phyloP scores from a whole-genome alignment of 2,113 vertebrate species.

The Colinus virginianus region DNA sequence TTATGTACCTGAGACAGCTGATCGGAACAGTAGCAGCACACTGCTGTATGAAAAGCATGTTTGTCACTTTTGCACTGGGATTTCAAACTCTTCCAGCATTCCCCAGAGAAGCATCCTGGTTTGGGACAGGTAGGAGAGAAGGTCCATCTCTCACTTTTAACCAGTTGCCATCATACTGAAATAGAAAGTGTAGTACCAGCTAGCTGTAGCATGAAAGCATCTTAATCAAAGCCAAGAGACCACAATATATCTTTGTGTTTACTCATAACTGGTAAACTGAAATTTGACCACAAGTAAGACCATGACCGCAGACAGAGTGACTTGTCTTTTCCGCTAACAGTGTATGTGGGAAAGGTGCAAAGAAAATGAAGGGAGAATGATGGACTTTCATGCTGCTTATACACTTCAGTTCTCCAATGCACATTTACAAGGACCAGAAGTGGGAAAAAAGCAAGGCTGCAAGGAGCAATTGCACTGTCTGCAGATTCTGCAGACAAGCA shows the following conservation, averaged over 20 bases:
- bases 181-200: not conserved
- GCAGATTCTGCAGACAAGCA: not conserved
- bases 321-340: not conserved
- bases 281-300: not conserved
- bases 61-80: not conserved
- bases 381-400: not conserved
- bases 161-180: not conserved
- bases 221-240: not conserved
- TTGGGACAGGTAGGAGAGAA: not conserved
- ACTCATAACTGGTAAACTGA: not conserved
- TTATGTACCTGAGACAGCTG: not conserved
- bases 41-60: not conserved
- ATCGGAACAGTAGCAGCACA: accelerated
- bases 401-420: not conserved
- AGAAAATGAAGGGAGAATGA: not conserved
- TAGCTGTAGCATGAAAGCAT: not conserved
- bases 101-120: accelerated
- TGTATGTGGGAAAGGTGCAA: not conserved
- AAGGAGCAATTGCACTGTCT: accelerated
- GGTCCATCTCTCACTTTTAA: not conserved
- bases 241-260: not conserved
- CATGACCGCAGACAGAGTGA: not conserved
- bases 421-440: not conserved
- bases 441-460: not conserved
- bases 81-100: not conserved